Evolutionary conservation across 2,113 vertebrate genomes (phyloP).

Genomic region (Hepsetus odoe): DNA sequence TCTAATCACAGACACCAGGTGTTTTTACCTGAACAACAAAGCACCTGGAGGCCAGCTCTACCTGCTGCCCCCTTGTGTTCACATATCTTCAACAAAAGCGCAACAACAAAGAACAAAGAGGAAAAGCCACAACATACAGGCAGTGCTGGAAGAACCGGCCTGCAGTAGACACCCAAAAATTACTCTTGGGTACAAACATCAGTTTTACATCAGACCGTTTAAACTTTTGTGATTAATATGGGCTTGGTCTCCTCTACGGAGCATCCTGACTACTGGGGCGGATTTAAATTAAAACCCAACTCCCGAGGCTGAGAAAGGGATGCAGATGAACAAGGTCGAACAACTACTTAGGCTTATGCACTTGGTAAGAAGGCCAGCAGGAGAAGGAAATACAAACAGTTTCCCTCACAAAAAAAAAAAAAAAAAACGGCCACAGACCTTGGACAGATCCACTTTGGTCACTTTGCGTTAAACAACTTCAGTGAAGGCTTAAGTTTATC

Average conservation of each 20-base stretch:
- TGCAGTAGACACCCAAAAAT: background rate
- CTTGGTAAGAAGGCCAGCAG: background rate
- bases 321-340: background rate
- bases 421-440: background rate
- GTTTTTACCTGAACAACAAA: constrained; percentile 19
- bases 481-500: too few relatives aligned
- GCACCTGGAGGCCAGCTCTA: background rate
- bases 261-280: too few relatives aligned
- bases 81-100: background rate
- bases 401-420: background rate
- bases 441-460: too few relatives aligned
- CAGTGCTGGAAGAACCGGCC: background rate
- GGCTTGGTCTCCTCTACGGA: background rate
- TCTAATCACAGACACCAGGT: constrained; percentile 7
- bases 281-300: background rate
- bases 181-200: background rate
- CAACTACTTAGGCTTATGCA: background rate
- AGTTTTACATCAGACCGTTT: background rate
- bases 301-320: background rate
- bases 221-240: background rate
- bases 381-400: background rate
- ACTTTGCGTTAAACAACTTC: too few relatives aligned
- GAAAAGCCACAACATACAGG: background rate
- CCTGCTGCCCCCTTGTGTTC: constrained; percentile 35
- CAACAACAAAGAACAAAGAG: constrained; percentile 42